Evolutionary conservation across 2,888 invertebrate species (phyloP).

Genomic region (Drosophila meridiana): DNA sequence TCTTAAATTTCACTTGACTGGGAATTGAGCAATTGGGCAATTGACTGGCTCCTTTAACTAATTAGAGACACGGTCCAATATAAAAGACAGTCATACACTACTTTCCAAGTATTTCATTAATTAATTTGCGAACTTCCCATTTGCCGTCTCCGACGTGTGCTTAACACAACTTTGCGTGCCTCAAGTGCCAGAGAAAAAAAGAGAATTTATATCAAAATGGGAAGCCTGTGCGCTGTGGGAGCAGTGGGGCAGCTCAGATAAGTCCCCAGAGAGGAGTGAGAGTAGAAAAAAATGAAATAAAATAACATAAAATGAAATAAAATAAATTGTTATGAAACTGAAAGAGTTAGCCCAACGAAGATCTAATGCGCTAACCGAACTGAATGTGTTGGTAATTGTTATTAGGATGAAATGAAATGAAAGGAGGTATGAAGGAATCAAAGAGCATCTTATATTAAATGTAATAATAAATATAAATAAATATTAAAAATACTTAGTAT

Average conservation of each 20-base stretch:
- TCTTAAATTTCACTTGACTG: constrained; percentile 37
- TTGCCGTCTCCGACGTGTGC: constrained; percentile 57
- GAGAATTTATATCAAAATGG: constrained; percentile 7
- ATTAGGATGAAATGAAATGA: too few species aligned
- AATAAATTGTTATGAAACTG: constrained; percentile 1
- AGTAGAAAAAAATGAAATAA: not conserved
- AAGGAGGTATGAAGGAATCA: too few species aligned
- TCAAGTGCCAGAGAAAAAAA: constrained; percentile 26
- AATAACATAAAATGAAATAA: not conserved
- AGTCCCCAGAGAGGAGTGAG: constrained; percentile 12
- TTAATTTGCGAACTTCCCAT: constrained; percentile 61
- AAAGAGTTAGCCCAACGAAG: not conserved
- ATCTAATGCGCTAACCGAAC: not conserved
- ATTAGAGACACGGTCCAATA: constrained; percentile 41
- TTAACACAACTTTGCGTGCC: constrained; percentile 61
- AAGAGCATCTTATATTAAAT: too few species aligned
- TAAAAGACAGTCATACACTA: constrained; percentile 24
- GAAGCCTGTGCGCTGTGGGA: not conserved
- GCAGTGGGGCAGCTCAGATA: constrained; percentile 16
- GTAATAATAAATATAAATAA: too few species aligned
- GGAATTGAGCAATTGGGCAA: constrained; percentile 41
- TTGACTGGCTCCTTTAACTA: constrained; percentile 36
- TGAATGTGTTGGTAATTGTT: not conserved
- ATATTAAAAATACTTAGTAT: too few species aligned
- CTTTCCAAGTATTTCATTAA: constrained; percentile 54